These are phyloP conservation scores for Seriola rivoliana DNA, from an alignment of 2,113 vertebrate species.

Conservation along the genomic window DNA sequence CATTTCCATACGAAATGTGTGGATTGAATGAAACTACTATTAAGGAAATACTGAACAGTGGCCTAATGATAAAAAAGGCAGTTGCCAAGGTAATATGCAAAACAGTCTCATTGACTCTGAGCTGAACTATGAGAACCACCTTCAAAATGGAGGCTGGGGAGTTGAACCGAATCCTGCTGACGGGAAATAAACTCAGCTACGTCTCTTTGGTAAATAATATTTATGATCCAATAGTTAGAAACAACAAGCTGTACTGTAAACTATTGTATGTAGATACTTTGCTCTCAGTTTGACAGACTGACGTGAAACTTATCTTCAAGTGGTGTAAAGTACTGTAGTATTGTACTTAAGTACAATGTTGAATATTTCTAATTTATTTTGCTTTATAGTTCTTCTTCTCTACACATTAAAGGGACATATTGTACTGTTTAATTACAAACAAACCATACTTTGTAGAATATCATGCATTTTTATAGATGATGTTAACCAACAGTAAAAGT, in stretches of 20 bases:
- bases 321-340: not conserved
- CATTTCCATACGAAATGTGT: constrained; percentile 83
- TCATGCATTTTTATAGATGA: no score
- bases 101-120: constrained; percentile 71
- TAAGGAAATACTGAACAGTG: constrained; percentile 74
- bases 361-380: no score
- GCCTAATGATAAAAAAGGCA: constrained; percentile 78
- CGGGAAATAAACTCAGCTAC: not conserved
- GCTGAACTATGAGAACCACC: constrained; percentile 73
- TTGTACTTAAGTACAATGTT: no score
- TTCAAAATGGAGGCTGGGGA: constrained; percentile 58
- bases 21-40: constrained; percentile 78
- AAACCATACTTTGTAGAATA: no score
- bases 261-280: not conserved
- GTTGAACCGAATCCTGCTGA: constrained; percentile 34
- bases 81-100: constrained; percentile 83
- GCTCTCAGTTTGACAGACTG: no score
- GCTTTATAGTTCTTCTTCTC: not conserved
- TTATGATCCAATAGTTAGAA: not conserved
- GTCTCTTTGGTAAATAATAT: not conserved
- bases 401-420: no score
- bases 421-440: no score
- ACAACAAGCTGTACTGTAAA: not conserved
- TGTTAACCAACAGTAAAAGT: no score
- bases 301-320: not conserved